Base-by-base conservation (phyloP, 2,113 vertebrate genomes). In the Neoarius graeffei region DNA sequence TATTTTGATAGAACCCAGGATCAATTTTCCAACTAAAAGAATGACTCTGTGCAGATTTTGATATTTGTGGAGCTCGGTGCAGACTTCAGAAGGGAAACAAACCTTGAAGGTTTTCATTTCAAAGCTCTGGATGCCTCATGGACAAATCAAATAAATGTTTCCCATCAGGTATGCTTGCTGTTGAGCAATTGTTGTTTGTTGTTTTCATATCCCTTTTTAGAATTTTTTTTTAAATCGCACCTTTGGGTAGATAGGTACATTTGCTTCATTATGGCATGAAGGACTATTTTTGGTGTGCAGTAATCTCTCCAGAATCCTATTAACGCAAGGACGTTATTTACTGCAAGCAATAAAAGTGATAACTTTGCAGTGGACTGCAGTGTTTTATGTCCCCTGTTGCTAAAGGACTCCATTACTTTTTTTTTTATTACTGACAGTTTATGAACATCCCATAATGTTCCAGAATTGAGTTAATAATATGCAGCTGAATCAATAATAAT, bases 1-100 rank as follows among this genome's bases (percentile, higher is more conserved):
- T 83, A 83, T 84, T 86, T 86, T 48, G 81, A 84, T 86, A 67
- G 88, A 76, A 62, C 81, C 66, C 82, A 69, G 66, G 82, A 87
- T 86, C 74, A 69, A 77, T 81, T 88, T 79, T 77, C 83, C 42
- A 74, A 67, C 81, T 81, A 67, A 81, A 84, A 82, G 76, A 85
- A 77, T 87, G 87, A 88, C 74, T 88, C 84, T 67, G 73, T 85
- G 84, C 59, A 83, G 85, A 82, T 69, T 90, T 42, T 71, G 87
- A 85, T 85, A 60, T 88, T 86, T 81, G 87, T 81, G 69, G 27
- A 85, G 57, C 83, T 79, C 71, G 62, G 74, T 85, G 64, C 60
- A 79, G 73, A 84, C 87, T 69, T 79, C 27, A 79, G 13, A 86
- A 88, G 62, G 76, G n/a, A 81, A 66, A 30, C 56, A 66, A 64